These are phyloP conservation scores for Lophura swinhoii DNA, from an alignment of 2,797 vertebrate species.

Conservation along the genomic window DNA sequence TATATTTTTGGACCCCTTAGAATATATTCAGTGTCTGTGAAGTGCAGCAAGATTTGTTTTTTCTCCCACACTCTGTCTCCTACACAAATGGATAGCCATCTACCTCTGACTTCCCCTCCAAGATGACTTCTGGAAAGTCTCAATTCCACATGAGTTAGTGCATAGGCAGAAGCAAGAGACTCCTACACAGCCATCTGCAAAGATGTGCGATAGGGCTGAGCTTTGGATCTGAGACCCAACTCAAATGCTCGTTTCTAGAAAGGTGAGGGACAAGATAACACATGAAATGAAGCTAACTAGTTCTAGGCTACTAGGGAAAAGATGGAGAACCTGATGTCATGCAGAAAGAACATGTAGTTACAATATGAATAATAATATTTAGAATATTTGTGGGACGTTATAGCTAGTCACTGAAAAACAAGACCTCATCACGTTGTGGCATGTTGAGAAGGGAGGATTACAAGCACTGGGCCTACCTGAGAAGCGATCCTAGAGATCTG, in stretches of 20 bases:
- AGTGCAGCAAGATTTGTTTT: neutral
- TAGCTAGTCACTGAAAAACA: neutral
- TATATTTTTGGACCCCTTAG: neutral
- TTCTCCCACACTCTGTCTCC: neutral
- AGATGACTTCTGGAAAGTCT: neutral
- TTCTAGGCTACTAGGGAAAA: neutral
- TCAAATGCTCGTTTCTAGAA: neutral
- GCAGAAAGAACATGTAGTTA: neutral
- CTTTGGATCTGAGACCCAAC: neutral
- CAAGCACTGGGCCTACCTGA: neutral
- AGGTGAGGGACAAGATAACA: neutral
- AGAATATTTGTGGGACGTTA: neutral
- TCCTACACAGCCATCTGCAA: neutral
- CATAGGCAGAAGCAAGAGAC: neutral
- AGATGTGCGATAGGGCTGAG: rapidly evolving
- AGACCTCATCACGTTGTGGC: neutral
- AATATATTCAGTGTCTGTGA: neutral
- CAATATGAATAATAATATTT: neutral
- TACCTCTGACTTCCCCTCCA: neutral
- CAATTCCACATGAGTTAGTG: neutral
- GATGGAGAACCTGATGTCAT: neutral
- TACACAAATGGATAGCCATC: neutral
- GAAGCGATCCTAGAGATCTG: neutral
- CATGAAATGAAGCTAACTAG: neutral
- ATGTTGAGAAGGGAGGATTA: neutral